phyloP scores from a whole-genome alignment of 2,888 invertebrate genomes.

The Amphipyra tragopoginis region DNA sequence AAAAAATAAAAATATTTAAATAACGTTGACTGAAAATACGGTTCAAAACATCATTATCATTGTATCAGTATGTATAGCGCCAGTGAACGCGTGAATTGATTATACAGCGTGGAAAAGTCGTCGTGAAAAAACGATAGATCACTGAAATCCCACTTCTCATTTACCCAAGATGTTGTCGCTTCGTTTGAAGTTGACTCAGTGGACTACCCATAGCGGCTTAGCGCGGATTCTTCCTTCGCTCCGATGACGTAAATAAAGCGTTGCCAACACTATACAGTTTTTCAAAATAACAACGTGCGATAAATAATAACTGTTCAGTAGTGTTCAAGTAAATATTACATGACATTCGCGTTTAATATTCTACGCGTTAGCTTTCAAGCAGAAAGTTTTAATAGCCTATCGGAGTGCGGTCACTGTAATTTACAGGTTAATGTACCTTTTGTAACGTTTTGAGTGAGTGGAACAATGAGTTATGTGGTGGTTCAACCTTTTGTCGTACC shows the following conservation, averaged over 20 bases:
- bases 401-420: constrained; percentile 28
- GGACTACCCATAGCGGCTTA: constrained; percentile 45
- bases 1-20: too few species aligned
- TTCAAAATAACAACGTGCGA: constrained; percentile 51
- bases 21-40: too few species aligned
- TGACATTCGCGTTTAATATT: constrained; percentile 52
- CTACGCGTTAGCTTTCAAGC: constrained; percentile 37
- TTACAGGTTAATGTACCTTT: constrained; percentile 21
- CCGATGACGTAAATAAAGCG: constrained; percentile 55
- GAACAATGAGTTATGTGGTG: not conserved
- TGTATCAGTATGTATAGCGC: too few species aligned
- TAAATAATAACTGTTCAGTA: constrained; percentile 55
- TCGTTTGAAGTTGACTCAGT: constrained; percentile 42
- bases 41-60: too few species aligned
- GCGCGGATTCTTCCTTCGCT: constrained; percentile 39
- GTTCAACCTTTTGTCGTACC: too few species aligned
- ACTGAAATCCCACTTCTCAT: constrained; percentile 30
- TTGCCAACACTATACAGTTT: constrained; percentile 58
- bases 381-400: constrained; percentile 52
- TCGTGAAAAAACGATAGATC: constrained; percentile 30
- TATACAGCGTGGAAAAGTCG: constrained; percentile 5
- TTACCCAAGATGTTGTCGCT: constrained; percentile 47
- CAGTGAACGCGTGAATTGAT: too few species aligned
- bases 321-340: constrained; percentile 57
- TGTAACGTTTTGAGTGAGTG: constrained; percentile 7